Percentiles rank a stretch among this genome's conserved stretches.
Evolutionary conservation across 2,797 vertebrate genomes (phyloP).

Genomic region (Kryptopterus vitreolus): DNA sequence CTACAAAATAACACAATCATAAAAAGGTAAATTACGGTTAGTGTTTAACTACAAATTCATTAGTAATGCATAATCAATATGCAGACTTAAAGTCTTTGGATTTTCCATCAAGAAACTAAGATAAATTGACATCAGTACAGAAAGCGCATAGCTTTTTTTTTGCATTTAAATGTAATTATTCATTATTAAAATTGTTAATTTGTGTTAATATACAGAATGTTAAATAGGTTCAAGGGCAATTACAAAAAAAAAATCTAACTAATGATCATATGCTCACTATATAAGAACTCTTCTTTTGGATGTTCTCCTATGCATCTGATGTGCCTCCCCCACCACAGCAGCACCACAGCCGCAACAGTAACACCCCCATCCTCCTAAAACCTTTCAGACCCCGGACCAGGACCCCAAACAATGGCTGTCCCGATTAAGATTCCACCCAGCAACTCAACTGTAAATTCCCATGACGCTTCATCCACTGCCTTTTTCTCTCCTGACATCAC

Average conservation of each 20-base stretch:
- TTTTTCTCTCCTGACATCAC: constrained; percentile 76
- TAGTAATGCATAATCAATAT: neutral
- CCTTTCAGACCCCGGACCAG: constrained; percentile 30
- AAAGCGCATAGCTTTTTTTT: neutral
- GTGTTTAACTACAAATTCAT: neutral
- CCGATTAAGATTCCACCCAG: constrained; percentile 76
- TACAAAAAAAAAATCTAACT: neutral
- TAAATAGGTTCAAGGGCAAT: neutral
- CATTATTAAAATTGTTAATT: neutral
- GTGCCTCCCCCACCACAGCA: constrained; percentile 46
- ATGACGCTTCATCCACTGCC: constrained; percentile 68
- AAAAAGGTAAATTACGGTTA: neutral
- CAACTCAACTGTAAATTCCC: constrained; percentile 79
- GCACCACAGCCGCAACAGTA: constrained; percentile 40
- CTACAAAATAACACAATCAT: constrained; percentile 20
- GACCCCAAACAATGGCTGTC: constrained; percentile 66
- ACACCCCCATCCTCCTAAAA: constrained; percentile 48
- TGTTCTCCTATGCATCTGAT: neutral
- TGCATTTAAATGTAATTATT: neutral
- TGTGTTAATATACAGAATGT: neutral
- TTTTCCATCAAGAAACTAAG: neutral
- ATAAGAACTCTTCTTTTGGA: constrained; percentile 1
- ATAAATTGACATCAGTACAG: neutral
- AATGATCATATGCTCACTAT: constrained; percentile 2
- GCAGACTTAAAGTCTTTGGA: neutral